Base-by-base conservation (phyloP, 1,140 invertebrate genomes). In the Coenobita brevimanus region DNA sequence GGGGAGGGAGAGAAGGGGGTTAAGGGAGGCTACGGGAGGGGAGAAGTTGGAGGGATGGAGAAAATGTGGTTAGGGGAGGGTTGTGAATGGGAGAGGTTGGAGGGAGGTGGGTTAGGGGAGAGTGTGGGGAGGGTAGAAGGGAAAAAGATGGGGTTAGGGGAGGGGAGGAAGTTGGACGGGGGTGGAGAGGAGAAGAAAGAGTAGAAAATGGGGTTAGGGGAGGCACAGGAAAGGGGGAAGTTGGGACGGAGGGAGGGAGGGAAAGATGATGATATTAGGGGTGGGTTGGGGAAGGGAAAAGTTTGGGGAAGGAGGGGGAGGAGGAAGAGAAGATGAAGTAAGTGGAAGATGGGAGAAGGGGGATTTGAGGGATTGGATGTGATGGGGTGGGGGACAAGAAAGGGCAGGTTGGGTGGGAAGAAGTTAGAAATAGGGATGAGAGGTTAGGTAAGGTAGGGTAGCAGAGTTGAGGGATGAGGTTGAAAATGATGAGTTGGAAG, bases 211-310 rank as follows among this genome's bases (percentile, higher is more conserved):
- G 6, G 15, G 8, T 30, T 8, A 17, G 17, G 46, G 17, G 46
- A 50, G 46, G 17, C 6, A 50, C 6, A 50, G 46, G 17, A 17
- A 50, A 17, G 17, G 41, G 24, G 73, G 41, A 43, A 76, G 36
- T 38, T 38, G 73, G 41, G 73, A n/a, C 8, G 46, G 36, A 43
- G 41, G 41, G 41, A 46, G 24, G 24, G 27, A 76, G 41, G 33
- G 67, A 71, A 30, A 38, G 36, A 38, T 10, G 67, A 71, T 30
- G 36, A 38, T 71, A 71, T 71, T 71, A 38, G 27, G 67, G 67
- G 41, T 30, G 67, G 67, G 36, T 30, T 38, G 15, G 4, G 67
- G 67, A 13, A 71, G 41, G 41, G 30, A n/a, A 38, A 17, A 57
- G 54, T 57, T 13, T 57, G n/a, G n/a, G 13, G 54, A 57, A 57